A percentile compares a stretch with the other conserved stretches of the same genome.
These are phyloP conservation scores for Anadara kagoshimensis DNA, from an alignment of 1,140 invertebrate genomes.

Conservation along the genomic window DNA sequence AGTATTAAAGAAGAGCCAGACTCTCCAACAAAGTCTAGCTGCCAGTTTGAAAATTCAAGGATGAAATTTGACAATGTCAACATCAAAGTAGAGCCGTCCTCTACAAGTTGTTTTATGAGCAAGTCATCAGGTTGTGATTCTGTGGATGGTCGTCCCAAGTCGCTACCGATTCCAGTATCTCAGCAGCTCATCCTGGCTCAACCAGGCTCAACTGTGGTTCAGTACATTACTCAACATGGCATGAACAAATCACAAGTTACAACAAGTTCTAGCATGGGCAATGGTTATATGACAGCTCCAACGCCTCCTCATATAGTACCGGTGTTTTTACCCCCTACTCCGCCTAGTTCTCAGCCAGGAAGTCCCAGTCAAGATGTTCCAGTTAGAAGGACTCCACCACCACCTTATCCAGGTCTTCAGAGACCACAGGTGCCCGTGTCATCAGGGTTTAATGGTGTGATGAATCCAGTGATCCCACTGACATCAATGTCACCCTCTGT, in stretches of 20 bases:
- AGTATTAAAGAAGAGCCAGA: slow-evolving; percentile 65
- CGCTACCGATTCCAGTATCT: slow-evolving; percentile 41
- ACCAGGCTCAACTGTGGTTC: slow-evolving; percentile 33
- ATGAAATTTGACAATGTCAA: slow-evolving; percentile 44
- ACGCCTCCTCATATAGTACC: slow-evolving; percentile 60
- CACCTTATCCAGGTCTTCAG: slow-evolving; percentile 64
- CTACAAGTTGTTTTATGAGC: slow-evolving; percentile 44
- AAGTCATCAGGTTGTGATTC: slow-evolving; percentile 17
- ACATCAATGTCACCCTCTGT: slow-evolving; percentile 11
- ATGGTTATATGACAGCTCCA: slow-evolving; percentile 25
- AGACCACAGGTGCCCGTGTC: slow-evolving; percentile 36
- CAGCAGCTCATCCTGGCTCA: slow-evolving; percentile 37
- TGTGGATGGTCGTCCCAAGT: slow-evolving; percentile 40
- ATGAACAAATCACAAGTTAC: slow-evolving; percentile 39
- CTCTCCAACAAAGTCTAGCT: slow-evolving; percentile 57
- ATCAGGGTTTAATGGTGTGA: slow-evolving; percentile 35
- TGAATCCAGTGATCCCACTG: slow-evolving; percentile 41
- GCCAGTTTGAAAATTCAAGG: slow-evolving; percentile 54
- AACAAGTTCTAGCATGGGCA: slow-evolving; percentile 9
- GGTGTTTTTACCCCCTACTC: slow-evolving; percentile 63
- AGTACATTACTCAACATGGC: slow-evolving; percentile 39
- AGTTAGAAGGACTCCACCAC: slow-evolving; percentile 64
- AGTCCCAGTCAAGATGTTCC: slow-evolving; percentile 59
- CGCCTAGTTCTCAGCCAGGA: slow-evolving; percentile 67
- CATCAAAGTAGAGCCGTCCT: slow-evolving; percentile 46